Percentiles rank a stretch among this genome's conserved stretches.
These are phyloP conservation scores for Acipenser transmontanus DNA, from an alignment of 2,797 vertebrate genomes.

Conservation along the genomic window DNA sequence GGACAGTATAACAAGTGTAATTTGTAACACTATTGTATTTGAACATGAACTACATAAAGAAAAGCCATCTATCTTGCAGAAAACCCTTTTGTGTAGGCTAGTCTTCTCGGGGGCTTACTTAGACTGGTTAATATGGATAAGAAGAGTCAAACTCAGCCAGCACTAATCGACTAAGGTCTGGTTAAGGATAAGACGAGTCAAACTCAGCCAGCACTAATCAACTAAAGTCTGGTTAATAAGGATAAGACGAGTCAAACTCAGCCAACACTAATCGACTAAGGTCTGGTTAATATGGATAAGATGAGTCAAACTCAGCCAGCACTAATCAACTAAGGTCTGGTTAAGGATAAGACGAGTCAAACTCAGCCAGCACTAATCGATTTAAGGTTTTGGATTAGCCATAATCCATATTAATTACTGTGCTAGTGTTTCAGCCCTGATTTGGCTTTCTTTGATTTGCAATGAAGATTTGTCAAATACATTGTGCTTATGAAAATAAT, in stretches of 20 bases:
- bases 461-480: constrained; percentile 4
- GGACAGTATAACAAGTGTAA: no score
- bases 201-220: background rate
- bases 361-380: constrained; percentile 10
- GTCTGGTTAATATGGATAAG: background rate
- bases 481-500: background rate
- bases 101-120: no score
- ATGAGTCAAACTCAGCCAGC: background rate
- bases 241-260: background rate
- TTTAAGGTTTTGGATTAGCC: constrained; percentile 5
- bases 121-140: no score
- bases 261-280: constrained; percentile 12
- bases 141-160: background rate
- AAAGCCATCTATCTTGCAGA: no score
- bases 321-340: background rate
- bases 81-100: no score
- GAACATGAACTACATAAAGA: no score
- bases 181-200: background rate
- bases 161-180: background rate
- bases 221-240: background rate
- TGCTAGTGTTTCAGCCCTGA: background rate
- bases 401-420: background rate
- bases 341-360: background rate
- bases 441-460: background rate
- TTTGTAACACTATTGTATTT: no score